Conservation (phyloP, 2,797 vertebrate species). For the Myotis vivesi region DNA sequence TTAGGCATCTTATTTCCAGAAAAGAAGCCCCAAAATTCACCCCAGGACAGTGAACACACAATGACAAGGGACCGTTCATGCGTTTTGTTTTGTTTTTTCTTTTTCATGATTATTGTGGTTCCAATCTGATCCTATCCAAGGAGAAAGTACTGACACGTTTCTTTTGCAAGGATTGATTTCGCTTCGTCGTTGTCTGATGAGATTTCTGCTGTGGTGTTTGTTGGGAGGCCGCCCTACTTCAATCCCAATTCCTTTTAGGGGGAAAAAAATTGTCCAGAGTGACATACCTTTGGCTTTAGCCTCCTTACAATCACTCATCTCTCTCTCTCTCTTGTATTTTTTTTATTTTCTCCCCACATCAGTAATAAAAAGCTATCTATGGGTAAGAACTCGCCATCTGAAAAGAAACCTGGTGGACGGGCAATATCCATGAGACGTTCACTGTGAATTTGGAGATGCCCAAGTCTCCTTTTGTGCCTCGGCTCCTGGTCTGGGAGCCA, state of each 20-base stretch:
- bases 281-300: constrained; percentile 59
- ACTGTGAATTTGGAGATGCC: constrained; percentile 87
- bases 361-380: constrained; percentile 73
- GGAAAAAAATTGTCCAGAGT: neutral
- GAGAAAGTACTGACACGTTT: neutral
- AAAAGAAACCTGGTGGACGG: constrained; percentile 65
- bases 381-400: constrained; percentile 68
- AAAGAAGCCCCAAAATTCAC: neutral
- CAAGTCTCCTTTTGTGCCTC: constrained; percentile 76
- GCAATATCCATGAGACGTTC: constrained; percentile 84
- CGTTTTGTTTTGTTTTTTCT: too few species aligned
- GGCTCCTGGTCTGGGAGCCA: constrained; percentile 87
- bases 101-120: constrained; percentile 32
- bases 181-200: constrained; percentile 33
- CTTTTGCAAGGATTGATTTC: constrained; percentile 4
- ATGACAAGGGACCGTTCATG: neutral
- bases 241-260: constrained; percentile 35
- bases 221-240: constrained; percentile 54
- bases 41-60: neutral
- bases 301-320: neutral
- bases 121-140: constrained; percentile 18
- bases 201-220: neutral
- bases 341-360: constrained; percentile 49
- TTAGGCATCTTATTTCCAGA: neutral
- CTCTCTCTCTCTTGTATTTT: neutral